Evolutionary conservation across 1,140 invertebrate species (phyloP).

Genomic region (Drosophila pruinosa): DNA sequence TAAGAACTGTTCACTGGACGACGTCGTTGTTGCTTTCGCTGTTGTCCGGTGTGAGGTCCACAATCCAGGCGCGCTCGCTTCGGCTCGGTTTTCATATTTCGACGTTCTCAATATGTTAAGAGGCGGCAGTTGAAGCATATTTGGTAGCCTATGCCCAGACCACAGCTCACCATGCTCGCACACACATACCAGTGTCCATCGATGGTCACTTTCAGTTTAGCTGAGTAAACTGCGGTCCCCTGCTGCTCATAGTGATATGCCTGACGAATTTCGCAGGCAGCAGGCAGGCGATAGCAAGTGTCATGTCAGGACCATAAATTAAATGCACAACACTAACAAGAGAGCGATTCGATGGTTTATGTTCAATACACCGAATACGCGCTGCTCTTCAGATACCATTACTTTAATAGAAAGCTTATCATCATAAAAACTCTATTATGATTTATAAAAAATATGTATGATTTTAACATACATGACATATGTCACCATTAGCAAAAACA

Average conservation of each 20-base stretch:
- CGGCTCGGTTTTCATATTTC: constrained; percentile 78
- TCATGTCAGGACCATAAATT: constrained; percentile 80
- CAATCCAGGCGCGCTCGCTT: constrained; percentile 48
- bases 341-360: constrained; percentile 2
- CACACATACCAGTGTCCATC: constrained; percentile 7
- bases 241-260: constrained; percentile 11
- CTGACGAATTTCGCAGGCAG: constrained; percentile 38
- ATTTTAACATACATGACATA: no score
- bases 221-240: not conserved
- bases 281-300: constrained; percentile 61
- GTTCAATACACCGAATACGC: not conserved
- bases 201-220: constrained; percentile 8
- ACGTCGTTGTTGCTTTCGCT: not conserved
- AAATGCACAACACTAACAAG: constrained; percentile 43
- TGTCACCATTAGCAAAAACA: no score
- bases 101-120: constrained; percentile 78
- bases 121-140: constrained; percentile 76
- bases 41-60: constrained; percentile 46
- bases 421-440: no score
- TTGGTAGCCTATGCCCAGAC: constrained; percentile 44
- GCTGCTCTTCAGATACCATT: constrained; percentile 3
- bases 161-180: not conserved
- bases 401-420: no score
- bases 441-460: no score
- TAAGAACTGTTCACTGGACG: constrained; percentile 39